These are phyloP conservation scores for Philopedon plagiatum DNA, from an alignment of 2,888 invertebrate species.

Conservation along the genomic window DNA sequence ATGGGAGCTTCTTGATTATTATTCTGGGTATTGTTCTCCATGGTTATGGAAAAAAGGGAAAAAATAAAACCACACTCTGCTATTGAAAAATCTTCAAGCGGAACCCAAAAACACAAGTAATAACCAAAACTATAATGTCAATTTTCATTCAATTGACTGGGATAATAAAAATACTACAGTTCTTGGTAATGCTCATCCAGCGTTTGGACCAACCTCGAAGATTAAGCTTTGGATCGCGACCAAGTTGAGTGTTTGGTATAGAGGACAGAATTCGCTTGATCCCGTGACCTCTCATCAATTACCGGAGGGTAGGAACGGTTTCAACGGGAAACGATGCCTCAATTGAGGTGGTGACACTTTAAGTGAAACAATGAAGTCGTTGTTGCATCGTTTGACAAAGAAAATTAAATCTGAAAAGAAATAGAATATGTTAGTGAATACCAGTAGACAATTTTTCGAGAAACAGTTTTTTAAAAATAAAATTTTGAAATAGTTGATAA, in stretches of 20 bases:
- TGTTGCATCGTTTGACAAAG: conserved; percentile 16
- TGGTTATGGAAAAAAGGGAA: background rate
- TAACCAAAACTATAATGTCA: background rate
- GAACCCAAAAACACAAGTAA: background rate
- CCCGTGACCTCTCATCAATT: conserved; percentile 72
- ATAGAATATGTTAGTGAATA: background rate
- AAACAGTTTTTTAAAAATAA: too few species aligned
- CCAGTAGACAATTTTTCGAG: too few species aligned
- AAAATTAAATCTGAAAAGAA: background rate
- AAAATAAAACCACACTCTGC: conserved; percentile 26
- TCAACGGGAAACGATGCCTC: conserved; percentile 35
- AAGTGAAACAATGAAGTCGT: background rate
- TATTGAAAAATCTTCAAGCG: background rate
- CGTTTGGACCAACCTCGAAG: conserved; percentile 68
- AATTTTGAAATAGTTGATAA: too few species aligned
- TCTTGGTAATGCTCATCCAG: conserved; percentile 60
- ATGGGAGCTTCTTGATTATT: conserved; percentile 50
- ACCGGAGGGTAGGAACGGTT: conserved; percentile 33
- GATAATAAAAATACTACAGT: conserved; percentile 49
- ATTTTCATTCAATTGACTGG: conserved; percentile 55
- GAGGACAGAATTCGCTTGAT: conserved; percentile 71
- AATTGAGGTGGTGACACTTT: conserved; percentile 4
- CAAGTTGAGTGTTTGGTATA: conserved; percentile 71
- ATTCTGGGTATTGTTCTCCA: conserved; percentile 7
- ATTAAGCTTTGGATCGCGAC: conserved; percentile 75